Base-by-base conservation (phyloP, 1,140 invertebrate genomes). In the Agraylea sexmaculata region DNA sequence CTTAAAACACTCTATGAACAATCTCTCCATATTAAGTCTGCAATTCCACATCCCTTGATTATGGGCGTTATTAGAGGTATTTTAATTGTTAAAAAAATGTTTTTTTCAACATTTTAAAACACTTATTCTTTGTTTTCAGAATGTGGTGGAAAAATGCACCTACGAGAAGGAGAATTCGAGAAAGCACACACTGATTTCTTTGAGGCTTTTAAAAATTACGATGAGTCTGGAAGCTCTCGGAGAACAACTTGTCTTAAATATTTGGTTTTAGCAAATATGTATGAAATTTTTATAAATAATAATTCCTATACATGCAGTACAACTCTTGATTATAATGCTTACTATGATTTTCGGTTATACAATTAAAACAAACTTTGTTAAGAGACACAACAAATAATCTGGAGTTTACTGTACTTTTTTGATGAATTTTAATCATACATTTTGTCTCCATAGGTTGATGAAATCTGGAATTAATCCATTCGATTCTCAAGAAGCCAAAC, bases 381-480 rank as follows among this genome's bases (percentile, higher is more conserved):
- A n/a, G n/a, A n/a, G n/a, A n/a, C n/a, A n/a, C n/a, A n/a, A n/a
- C n/a, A n/a, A n/a, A n/a, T n/a, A n/a, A n/a, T n/a, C n/a, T n/a
- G n/a, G n/a, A n/a, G n/a, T n/a, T n/a, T n/a, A n/a, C n/a, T n/a
- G n/a, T n/a, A n/a, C n/a, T n/a, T 7, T 32, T 32, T 32, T 13
- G 6, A 32, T 13, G 6, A 7, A 32, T 32, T 32, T 8, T 27
- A 27, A 32, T 13, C 30, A 32, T 7, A 32, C 12, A 13, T 32
- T 10, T 7, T 6, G 3, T 16, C n/a, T 25, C n/a, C n/a, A n/a
- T n/a, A 92, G 87, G 87, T 70, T 95, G 40, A 95, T 95, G 91
- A 95, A 95, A 63, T 97, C 94, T n/a, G 93, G 90, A 15, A 99
- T 99, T 40, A 99, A 99, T 71, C 96, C 96, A 4, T 99, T 99